phyloP scores from a whole-genome alignment of 1,140 invertebrate species.

The Bombus sylvicola region DNA sequence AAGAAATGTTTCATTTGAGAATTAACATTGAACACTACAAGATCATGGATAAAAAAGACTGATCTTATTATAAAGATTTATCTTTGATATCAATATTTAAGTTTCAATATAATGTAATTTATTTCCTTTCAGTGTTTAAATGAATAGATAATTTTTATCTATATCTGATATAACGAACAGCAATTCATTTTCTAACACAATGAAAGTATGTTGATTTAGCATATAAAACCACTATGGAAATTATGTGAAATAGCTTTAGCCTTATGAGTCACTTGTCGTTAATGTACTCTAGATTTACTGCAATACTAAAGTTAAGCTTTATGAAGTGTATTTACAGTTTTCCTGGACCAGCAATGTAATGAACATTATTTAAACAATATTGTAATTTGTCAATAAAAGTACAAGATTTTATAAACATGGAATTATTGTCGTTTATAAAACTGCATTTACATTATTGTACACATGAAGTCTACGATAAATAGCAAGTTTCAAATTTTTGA shows the following conservation, averaged over 20 bases:
- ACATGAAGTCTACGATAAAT: not conserved
- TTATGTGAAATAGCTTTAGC: conserved; percentile 2
- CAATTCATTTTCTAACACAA: conserved; percentile 1
- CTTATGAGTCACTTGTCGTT: not conserved
- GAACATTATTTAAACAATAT: conserved; percentile 13
- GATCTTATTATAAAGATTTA: conserved; percentile 30
- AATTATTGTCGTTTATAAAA: not conserved
- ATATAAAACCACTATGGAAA: not conserved
- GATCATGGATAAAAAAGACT: conserved; percentile 47
- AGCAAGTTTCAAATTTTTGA: conserved; percentile 10
- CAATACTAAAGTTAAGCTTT: conserved; percentile 35
- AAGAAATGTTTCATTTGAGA: conserved; percentile 2
- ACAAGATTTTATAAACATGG: conserved; percentile 18
- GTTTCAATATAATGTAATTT: conserved; percentile 28
- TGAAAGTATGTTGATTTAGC: conserved; percentile 36
- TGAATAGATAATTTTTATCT: not conserved
- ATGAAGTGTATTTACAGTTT: conserved; percentile 19
- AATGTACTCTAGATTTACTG: conserved; percentile 24
- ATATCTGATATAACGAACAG: not conserved
- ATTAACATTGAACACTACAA: conserved; percentile 34
- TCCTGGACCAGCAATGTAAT: conserved; percentile 26
- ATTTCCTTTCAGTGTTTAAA: conserved; percentile 15
- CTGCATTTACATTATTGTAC: not conserved
- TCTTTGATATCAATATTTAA: conserved; percentile 33
- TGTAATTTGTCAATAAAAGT: conserved; percentile 25